Evolutionary conservation across 1,140 invertebrate genomes (phyloP).

Genomic region (Rhagoletis pomonella): DNA sequence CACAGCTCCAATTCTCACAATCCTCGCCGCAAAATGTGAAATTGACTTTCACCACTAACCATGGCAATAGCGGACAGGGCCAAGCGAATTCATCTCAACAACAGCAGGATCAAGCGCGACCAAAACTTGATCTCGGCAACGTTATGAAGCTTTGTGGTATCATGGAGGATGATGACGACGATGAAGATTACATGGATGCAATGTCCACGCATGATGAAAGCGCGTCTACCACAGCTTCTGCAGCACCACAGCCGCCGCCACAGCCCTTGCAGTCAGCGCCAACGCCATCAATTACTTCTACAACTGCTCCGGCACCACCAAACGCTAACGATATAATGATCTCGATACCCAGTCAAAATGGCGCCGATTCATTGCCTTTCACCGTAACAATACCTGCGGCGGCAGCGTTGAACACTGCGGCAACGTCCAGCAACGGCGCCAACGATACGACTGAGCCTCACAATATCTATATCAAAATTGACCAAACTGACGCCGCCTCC

Average conservation of each 20-base stretch:
- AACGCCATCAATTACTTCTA: slow-evolving; percentile 31
- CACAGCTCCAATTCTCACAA: slow-evolving; percentile 30
- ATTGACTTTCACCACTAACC: slow-evolving; percentile 26
- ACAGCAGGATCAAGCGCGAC: slow-evolving; percentile 55
- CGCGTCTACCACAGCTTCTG: slow-evolving; percentile 26
- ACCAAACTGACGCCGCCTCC: slow-evolving; percentile 63
- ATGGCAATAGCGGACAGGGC: not conserved
- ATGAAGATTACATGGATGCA: slow-evolving; percentile 68
- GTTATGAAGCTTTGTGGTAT: slow-evolving; percentile 77
- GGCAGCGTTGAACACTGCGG: slow-evolving; percentile 60
- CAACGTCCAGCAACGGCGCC: not conserved
- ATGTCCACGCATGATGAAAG: slow-evolving; percentile 54
- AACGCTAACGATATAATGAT: slow-evolving; percentile 70
- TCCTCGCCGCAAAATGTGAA: slow-evolving; percentile 46
- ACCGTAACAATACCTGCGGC: slow-evolving; percentile 71
- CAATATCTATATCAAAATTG: slow-evolving; percentile 74
- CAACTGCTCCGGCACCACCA: slow-evolving; percentile 50
- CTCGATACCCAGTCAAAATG: slow-evolving; percentile 73
- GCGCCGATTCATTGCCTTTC: slow-evolving; percentile 70
- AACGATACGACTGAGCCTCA: slow-evolving; percentile 58
- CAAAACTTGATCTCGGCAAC: slow-evolving; percentile 76
- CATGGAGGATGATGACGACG: slow-evolving; percentile 71
- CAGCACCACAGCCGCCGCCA: not conserved
- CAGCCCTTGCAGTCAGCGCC: slow-evolving; percentile 57
- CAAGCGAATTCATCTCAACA: slow-evolving; percentile 22